Percentiles rank a stretch among this genome's conserved stretches.
Evolutionary conservation across 2,113 vertebrate genomes (phyloP).

Genomic region (Anthoscopus minutus): DNA sequence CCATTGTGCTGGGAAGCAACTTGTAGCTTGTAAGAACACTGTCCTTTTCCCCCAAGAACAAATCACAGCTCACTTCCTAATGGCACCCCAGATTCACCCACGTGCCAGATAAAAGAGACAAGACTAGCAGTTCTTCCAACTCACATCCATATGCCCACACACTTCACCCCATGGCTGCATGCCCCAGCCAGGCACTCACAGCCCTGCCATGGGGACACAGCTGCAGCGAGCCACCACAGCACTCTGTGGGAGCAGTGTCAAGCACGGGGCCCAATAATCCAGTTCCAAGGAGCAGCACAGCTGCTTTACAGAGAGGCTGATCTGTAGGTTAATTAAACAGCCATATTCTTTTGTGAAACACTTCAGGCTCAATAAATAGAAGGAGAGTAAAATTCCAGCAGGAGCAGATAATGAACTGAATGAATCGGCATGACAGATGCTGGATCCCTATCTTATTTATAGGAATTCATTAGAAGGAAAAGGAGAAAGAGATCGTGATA

Average conservation of each 20-base stretch:
- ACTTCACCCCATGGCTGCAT: background rate
- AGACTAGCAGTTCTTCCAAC: background rate
- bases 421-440: constrained; percentile 1
- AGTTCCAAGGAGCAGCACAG: background rate
- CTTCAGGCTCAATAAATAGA: background rate
- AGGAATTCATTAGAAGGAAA: constrained; percentile 50
- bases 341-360: constrained; percentile 44
- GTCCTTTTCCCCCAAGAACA: background rate
- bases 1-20: rapidly evolving
- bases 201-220: background rate
- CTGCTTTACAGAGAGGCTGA: constrained; percentile 8
- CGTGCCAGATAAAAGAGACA: background rate
- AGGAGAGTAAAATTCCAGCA: constrained; percentile 37
- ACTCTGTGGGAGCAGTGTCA: background rate
- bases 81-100: background rate
- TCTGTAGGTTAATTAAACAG: constrained; percentile 52
- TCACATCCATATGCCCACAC: rapidly evolving
- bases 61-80: background rate
- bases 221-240: background rate
- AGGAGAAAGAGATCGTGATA: background rate
- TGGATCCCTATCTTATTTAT: constrained; percentile 48
- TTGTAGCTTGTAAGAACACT: background rate
- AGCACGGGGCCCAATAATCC: background rate
- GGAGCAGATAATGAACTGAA: constrained; percentile 27
- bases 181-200: background rate